Evolutionary conservation across 37 sponge, comb jelly and placozoan genomes (phyloP), one percentile per base, ranked within the genome.

Genomic region (Beroe ovata): DNA sequence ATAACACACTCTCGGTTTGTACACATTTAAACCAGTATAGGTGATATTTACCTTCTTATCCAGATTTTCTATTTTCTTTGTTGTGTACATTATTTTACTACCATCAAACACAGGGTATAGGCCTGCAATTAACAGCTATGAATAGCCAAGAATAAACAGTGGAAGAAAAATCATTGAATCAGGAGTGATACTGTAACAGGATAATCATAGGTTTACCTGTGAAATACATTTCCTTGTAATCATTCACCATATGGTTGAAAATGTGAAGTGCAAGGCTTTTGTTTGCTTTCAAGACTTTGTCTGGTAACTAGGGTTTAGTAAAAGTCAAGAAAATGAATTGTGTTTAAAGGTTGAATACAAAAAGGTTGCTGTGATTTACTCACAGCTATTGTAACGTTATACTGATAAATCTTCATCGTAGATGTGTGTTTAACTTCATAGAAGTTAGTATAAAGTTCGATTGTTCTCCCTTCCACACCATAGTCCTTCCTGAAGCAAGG

Each of bases 81-180:
- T 77, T 2, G 84, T 77, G 84, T 77, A 77, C 42, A 77, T 39
- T 22, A 77, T 39, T 40, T 36, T 33, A 42, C 54, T 42, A n/a
- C 84, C 84, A 42, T 77, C 84, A 77, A 40, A 77, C 42, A 77
- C 84, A 0, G 84, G 84, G 21, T 42, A 36, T 21, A 42, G 29
- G 14, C 36, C 69, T 66, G 69, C n/a, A n/a, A n/a, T n/a, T n/a
- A n/a, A n/a, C n/a, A n/a, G n/a, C n/a, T n/a, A n/a, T n/a, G n/a
- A n/a, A n/a, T n/a, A n/a, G n/a, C n/a, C n/a, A n/a, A n/a, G n/a
- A n/a, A n/a, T n/a, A n/a, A n/a, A n/a, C n/a, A n/a, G n/a, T n/a
- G n/a, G n/a, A n/a, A n/a, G n/a, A n/a, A n/a, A n/a, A n/a, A n/a
- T n/a, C n/a, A n/a, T n/a, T n/a, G n/a, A n/a, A n/a, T n/a, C n/a